A percentile compares a stretch with the other conserved stretches of the same genome.
Conservation (phyloP, 2,797 vertebrate genomes). For the Chelidonichthys spinosus region DNA sequence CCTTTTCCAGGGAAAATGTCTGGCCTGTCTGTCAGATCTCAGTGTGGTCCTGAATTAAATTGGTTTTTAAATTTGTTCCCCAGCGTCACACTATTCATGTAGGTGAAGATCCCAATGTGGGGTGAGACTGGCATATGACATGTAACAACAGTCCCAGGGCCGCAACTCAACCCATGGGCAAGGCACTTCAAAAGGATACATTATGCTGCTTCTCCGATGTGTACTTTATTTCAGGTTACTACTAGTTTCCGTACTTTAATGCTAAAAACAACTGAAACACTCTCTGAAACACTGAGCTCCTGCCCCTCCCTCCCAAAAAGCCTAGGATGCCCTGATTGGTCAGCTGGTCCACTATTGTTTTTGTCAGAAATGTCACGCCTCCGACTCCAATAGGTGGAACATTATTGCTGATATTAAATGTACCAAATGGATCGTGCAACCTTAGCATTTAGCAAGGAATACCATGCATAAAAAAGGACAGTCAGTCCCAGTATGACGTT, state of each 20-base stretch:
- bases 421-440: background rate
- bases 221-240: too few relatives aligned
- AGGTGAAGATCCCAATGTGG: background rate
- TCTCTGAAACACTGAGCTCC: too few relatives aligned
- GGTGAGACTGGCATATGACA: background rate
- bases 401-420: conserved; percentile 10
- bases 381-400: conserved; percentile 3
- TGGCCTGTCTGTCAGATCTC: conserved; percentile 15
- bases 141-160: background rate
- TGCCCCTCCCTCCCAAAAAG: too few relatives aligned
- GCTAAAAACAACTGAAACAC: too few relatives aligned
- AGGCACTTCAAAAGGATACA: background rate
- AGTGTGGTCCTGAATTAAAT: conserved; percentile 16
- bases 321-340: too few relatives aligned
- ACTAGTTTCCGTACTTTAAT: too few relatives aligned
- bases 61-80: conserved; percentile 18
- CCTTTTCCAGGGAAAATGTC: background rate
- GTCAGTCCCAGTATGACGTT: conserved; percentile 1
- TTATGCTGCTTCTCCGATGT: too few relatives aligned
- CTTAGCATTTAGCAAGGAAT: background rate
- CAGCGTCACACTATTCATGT: background rate
- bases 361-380: too few relatives aligned
- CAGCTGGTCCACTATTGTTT: too few relatives aligned
- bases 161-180: background rate
- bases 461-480: conserved; percentile 13